Percentiles rank a stretch among this genome's conserved stretches.
phyloP scores from a whole-genome alignment of 2,888 invertebrate genomes.

The Sialis lutaria region DNA sequence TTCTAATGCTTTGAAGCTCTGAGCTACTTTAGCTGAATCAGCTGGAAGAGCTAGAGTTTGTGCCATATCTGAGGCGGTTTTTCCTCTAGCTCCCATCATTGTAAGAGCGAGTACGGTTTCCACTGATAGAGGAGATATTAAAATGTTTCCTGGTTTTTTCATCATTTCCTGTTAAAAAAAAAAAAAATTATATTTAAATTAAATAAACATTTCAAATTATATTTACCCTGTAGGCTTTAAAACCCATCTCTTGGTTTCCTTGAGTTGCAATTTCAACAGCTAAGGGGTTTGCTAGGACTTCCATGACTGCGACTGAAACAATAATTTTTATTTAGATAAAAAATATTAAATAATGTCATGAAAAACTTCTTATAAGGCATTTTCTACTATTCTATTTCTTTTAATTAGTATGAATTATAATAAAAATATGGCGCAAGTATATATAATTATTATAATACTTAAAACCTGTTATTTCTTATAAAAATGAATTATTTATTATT shows the following conservation, averaged over 20 bases:
- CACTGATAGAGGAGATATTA: slow-evolving; percentile 20
- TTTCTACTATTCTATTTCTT: too few species aligned
- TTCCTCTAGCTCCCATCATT: slow-evolving; percentile 17
- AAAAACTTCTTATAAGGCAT: too few species aligned
- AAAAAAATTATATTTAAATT: background rate
- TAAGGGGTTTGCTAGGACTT: too few species aligned
- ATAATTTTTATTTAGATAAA: too few species aligned
- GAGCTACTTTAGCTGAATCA: slow-evolving; percentile 5
- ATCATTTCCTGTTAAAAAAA: slow-evolving; percentile 12
- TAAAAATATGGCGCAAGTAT: too few species aligned
- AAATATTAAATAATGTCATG: too few species aligned
- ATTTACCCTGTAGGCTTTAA: background rate
- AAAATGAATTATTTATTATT: too few species aligned
- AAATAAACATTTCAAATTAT: background rate
- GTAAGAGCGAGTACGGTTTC: slow-evolving; percentile 19
- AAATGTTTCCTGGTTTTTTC: slow-evolving; percentile 14
- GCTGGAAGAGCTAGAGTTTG: slow-evolving; percentile 11
- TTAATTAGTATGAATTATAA: too few species aligned
- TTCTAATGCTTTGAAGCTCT: slow-evolving; percentile 9
- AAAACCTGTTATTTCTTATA: too few species aligned
- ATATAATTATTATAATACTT: too few species aligned
- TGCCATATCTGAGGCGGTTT: slow-evolving; percentile 16
- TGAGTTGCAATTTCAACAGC: background rate
- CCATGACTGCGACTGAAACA: too few species aligned
- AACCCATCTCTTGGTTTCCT: background rate